Percentiles rank a stretch among this genome's conserved stretches.
Conservation (phyloP, 2,888 invertebrate genomes). For the Pyralis farinalis region DNA sequence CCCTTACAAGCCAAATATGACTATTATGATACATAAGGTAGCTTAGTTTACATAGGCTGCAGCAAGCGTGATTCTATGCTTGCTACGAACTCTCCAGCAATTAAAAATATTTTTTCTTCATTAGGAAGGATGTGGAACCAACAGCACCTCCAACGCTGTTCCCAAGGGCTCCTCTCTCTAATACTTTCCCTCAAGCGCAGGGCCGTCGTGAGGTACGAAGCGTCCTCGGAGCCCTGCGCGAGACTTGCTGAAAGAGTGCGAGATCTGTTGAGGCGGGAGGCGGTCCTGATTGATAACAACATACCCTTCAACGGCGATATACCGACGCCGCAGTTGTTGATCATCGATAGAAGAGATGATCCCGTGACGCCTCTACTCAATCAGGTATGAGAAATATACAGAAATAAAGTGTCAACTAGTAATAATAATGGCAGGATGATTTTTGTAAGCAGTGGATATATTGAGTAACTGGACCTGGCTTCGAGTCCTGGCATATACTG, state of each 20-base stretch:
- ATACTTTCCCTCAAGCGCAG: slow-evolving; percentile 94
- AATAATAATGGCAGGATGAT: too few relatives aligned
- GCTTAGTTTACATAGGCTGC: too few relatives aligned
- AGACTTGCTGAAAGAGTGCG: slow-evolving; percentile 92
- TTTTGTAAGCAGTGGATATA: too few relatives aligned
- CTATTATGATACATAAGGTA: too few relatives aligned
- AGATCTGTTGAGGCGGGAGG: slow-evolving; percentile 93
- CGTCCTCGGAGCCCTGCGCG: slow-evolving; percentile 91
- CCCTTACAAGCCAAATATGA: too few relatives aligned
- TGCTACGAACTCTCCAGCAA: too few relatives aligned
- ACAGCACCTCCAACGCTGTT: slow-evolving; percentile 87
- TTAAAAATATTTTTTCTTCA: too few relatives aligned
- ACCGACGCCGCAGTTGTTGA: slow-evolving; percentile 89
- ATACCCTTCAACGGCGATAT: slow-evolving; percentile 88
- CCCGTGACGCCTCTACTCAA: slow-evolving; percentile 97
- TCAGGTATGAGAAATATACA: slow-evolving; percentile 85
- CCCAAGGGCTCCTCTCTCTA: slow-evolving; percentile 92
- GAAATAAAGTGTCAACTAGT: too few relatives aligned
- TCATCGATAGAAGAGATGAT: slow-evolving; percentile 96
- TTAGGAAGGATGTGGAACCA: slow-evolving; percentile 88
- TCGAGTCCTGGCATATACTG: too few relatives aligned
- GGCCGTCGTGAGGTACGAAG: slow-evolving; percentile 94
- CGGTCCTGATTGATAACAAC: slow-evolving; percentile 92
- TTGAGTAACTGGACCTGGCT: too few relatives aligned
- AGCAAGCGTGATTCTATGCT: too few relatives aligned